Base-by-base conservation (phyloP, 2,888 invertebrate genomes). In the Polydrusus tereticollis region DNA sequence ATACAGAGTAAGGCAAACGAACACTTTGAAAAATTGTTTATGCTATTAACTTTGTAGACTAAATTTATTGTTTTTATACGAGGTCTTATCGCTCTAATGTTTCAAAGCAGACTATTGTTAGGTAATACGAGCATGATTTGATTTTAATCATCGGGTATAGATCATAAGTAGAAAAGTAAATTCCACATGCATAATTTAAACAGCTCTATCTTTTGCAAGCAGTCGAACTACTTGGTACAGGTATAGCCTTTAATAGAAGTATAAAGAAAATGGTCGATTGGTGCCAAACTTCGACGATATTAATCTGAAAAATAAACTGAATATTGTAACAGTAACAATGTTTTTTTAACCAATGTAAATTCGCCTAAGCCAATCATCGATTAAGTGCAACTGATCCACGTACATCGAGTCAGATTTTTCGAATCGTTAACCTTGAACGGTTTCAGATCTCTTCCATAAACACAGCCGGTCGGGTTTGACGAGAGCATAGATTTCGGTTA, bases 401-500 rank as follows among this genome's bases (percentile, higher is more conserved):
- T 33, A 63, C 45, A 63, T 21, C 20, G 14, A 63, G 52, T 29
- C 43, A 63, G 29, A 63, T 63, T 63, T 63, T 45, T 36, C 50
- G n/a, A 63, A 26, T 47, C 63, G 50, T 47, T 50, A 62, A 63
- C 50, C 63, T 50, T 63, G 47, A 63, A 47, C 45, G 47, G 20
- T 43, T 63, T 50, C 63, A 47, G 47, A 63, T 43, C 38, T 23
- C 21, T 45, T 29, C n/a, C 50, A 63, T 63, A 62, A 62, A 62
- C 62, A 62, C 62, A 62, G 62, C 62, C 62, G 62, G 62, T 33
- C 29, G 45, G 33, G 33, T 62, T 62, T 29, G 45, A 47, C 45
- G 29, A 62, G 29, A 62, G 43, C 41, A 18, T 33, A 29, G 59
- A 21, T 41, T 50, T 50, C 26, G 10, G 50, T 50, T 50, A 21